Base-by-base conservation (phyloP, 2,113 vertebrate species). In the Neolamprologus hecqui region DNA sequence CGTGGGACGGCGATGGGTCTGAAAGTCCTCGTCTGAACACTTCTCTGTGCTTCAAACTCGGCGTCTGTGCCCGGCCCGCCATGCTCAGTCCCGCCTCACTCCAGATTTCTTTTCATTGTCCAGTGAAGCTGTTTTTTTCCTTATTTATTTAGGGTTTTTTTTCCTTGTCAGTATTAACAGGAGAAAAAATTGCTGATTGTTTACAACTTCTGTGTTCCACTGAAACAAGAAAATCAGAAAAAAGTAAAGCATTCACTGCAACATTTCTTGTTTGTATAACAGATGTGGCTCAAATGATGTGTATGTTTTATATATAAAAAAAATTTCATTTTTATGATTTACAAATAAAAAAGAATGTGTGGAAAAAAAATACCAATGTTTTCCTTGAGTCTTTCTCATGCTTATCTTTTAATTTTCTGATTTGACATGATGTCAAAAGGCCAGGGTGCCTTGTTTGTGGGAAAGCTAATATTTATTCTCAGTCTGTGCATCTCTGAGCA, bases 341-440 rank as follows among this genome's bases (percentile, higher is more conserved):
- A 95, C 96, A 97, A 97, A 97, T 97, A 97, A 97, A 96, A 88
- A 96, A 95, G 95, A 96, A 96, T 96, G 96, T 97, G 96, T 97
- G 96, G 95, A 96, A 94, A 49, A 96, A 94, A 96, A 94, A 89
- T 45, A 6, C 1, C 26, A 9, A 63, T 3, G 35, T 31, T 37
- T 51, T 33, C 13, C 8, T 28, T 8, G 6, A 55, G 40, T 70
- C 45, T 42, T 19, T 82, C 54, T 68, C 81, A 68, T 53, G 23
- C 3, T 26, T 37, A 35, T 49, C 3, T 42, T n/a, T 51, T 58
- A 7, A 54, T 47, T 45, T 31, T 51, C 7, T 54, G 49, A 51
- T 51, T 75, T 85, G 47, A 85, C 73, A 55, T 68, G 1, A 54
- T 68, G 75, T 75, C 45, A 68, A 60, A 28, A 45, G 79, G 57